Evolutionary conservation across 2,113 vertebrate species (phyloP).

Genomic region (Condylura cristata): DNA sequence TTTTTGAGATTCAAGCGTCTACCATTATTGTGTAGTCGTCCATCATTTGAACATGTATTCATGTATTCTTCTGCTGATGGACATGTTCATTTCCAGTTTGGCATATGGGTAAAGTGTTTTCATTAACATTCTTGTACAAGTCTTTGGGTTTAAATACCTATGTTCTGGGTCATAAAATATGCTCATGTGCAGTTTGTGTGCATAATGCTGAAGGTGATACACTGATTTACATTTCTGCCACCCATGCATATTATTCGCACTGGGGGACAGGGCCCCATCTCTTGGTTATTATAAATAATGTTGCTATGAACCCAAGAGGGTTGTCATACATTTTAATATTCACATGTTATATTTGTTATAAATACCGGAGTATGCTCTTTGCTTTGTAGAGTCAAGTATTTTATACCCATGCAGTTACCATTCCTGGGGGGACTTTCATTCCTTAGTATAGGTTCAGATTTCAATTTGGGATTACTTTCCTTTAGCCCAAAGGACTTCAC

Average conservation of each 20-base stretch:
- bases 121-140: not conserved
- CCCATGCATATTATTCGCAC: not conserved
- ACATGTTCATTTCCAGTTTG: not conserved
- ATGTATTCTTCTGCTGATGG: not conserved
- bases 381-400: not conserved
- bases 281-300: not conserved
- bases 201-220: not conserved
- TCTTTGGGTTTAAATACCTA: not conserved
- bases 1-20: not conserved
- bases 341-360: not conserved
- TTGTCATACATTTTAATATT: not conserved
- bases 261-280: rapidly evolving
- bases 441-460: not conserved
- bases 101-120: not conserved
- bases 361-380: not conserved
- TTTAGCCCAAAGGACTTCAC: not conserved
- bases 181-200: not conserved
- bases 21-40: not conserved
- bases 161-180: not conserved
- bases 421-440: not conserved
- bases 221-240: not conserved
- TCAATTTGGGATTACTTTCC: not conserved
- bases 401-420: not conserved
- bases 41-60: not conserved
- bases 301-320: not conserved